Evolutionary conservation across 2,797 vertebrate genomes (phyloP).

Genomic region (Sebastes steindachneri): DNA sequence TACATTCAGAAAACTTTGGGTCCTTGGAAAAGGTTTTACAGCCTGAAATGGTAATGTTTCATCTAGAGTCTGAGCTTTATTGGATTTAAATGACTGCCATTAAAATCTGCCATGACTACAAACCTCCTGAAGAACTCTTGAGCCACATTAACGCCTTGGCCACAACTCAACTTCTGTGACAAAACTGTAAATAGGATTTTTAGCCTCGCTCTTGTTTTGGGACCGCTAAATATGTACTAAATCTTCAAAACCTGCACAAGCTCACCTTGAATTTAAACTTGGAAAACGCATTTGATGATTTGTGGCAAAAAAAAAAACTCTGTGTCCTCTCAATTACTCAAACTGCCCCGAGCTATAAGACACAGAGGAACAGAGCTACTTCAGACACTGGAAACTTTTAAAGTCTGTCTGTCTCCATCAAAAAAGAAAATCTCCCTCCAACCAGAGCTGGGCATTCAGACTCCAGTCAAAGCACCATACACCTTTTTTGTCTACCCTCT

Average conservation of each 20-base stretch:
- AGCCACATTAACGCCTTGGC: background rate
- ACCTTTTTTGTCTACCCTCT: background rate
- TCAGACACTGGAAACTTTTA: constrained; percentile 5
- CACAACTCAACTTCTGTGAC: constrained; percentile 4
- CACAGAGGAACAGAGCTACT: constrained; percentile 12
- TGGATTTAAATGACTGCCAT: constrained; percentile 49
- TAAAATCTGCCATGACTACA: constrained; percentile 27
- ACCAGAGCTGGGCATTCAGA: background rate
- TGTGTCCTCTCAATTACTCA: constrained; percentile 7
- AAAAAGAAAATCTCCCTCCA: background rate
- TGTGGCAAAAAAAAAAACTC: background rate
- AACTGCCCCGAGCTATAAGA: constrained; percentile 15
- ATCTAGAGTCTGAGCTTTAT: constrained; percentile 17
- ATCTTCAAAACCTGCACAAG: background rate
- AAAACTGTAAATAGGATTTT: constrained; percentile 21
- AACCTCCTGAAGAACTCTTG: constrained; percentile 13
- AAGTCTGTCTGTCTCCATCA: constrained; percentile 1
- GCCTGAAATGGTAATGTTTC: background rate
- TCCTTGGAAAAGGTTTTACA: background rate
- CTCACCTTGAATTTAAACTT: constrained; percentile 1
- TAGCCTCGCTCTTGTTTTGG: background rate
- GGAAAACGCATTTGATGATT: constrained; percentile 9
- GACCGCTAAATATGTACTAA: background rate
- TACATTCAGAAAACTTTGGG: background rate
- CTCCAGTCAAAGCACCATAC: background rate